These are phyloP conservation scores for Lagopus muta DNA, from an alignment of 2,113 vertebrate genomes.

Conservation along the genomic window DNA sequence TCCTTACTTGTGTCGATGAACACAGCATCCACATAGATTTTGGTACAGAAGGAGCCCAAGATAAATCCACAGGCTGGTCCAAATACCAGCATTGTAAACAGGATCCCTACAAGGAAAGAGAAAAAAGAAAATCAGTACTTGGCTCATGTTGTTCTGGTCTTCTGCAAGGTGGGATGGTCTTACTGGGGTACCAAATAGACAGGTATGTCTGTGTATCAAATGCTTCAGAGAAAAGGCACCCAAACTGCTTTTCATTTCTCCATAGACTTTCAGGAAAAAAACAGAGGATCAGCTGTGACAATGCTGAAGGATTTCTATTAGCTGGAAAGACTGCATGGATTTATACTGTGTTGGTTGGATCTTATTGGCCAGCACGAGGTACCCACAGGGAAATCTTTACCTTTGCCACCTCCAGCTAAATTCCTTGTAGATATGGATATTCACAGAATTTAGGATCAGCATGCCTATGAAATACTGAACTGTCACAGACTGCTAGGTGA, in stretches of 20 bases:
- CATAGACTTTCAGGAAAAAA: neutral
- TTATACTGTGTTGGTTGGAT: neutral
- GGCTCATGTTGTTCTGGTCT: neutral
- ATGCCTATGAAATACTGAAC: rapidly evolving
- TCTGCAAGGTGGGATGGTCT: neutral
- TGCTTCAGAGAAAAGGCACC: constrained; percentile 19
- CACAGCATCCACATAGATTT: constrained; percentile 96
- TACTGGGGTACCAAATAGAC: neutral
- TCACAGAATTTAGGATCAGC: neutral
- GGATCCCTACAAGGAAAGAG: constrained; percentile 87
- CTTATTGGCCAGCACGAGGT: neutral
- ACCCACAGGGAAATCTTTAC: rapidly evolving
- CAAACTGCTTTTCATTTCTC: neutral
- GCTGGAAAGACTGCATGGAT: neutral
- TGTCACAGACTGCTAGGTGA: neutral
- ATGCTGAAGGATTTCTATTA: neutral
- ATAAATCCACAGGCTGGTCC: constrained; percentile 98
- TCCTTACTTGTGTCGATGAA: constrained; percentile 95
- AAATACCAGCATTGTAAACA: constrained; percentile 98
- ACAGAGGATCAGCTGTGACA: neutral
- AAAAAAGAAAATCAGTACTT: constrained; percentile 24
- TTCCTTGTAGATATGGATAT: neutral
- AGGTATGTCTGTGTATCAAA: neutral
- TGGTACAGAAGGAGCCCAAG: constrained; percentile 97
- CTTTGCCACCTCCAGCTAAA: neutral